Evolutionary conservation across 2,888 invertebrate species (phyloP), one percentile per base, ranked within the genome.

Genomic region (Ennomos erosarius): DNA sequence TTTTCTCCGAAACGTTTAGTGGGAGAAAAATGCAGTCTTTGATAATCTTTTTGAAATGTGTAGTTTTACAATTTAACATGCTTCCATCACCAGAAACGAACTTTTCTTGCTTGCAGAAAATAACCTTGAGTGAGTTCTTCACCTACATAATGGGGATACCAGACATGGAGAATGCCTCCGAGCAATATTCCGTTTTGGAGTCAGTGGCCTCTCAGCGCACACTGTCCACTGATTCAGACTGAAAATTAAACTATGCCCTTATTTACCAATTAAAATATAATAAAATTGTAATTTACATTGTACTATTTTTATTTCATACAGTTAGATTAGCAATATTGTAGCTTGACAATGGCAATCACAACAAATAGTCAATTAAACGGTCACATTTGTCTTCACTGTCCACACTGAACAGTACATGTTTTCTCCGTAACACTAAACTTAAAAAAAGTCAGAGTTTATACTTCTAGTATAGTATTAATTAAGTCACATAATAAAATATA

Each of bases 71-170:
- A n/a, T n/a, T n/a, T n/a, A n/a, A n/a, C n/a, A n/a, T n/a, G n/a
- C n/a, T n/a, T n/a, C n/a, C n/a, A n/a, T n/a, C n/a, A n/a, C n/a
- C n/a, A n/a, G n/a, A n/a, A n/a, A n/a, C n/a, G n/a, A 26, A 26
- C 1, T 26, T 26, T 34, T 49, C 12, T 37, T 4, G n/a, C 43
- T 1, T 69, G 34, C 81, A 93, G 93, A 76, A 77, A 38, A 88
- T 94, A 62, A 76, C 85, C 26, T 88, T 91, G 53, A 78, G 78
- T 6, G 80, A 83, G 35, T 80, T 94, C 8, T 73, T 89, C 9
- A 83, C 83, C 16, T 84, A 89, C 59, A 88, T 94, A 54, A 78
- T 94, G 62, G 94, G 94, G 1, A 87, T 94, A 47, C 89, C 90
- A 57, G 88, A 91, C 26, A 53, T 77, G 34, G 87, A 87, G 16